phyloP scores from a whole-genome alignment of 2,888 invertebrate genomes.

The Drosophila vallismaia region DNA sequence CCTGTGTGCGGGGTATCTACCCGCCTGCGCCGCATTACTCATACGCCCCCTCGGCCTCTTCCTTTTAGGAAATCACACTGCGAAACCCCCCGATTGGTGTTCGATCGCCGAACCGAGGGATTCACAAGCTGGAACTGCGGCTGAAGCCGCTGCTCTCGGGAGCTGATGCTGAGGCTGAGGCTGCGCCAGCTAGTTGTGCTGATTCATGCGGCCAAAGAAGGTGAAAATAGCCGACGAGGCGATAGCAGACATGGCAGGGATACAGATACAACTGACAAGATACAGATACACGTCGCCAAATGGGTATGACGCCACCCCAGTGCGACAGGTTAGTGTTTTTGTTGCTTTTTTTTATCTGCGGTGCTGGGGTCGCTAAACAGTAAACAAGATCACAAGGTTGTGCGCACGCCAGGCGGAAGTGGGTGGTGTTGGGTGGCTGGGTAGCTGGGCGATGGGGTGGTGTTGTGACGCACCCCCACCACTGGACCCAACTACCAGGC shows the following conservation, averaged over 20 bases:
- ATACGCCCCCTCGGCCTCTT: conserved; percentile 65
- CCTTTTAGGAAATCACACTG: conserved; percentile 67
- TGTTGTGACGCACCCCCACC: conserved; percentile 21
- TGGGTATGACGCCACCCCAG: conserved; percentile 75
- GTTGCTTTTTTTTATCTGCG: conserved; percentile 26
- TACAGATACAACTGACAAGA: conserved; percentile 9
- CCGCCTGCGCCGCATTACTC: conserved; percentile 65
- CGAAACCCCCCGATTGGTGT: conserved; percentile 64
- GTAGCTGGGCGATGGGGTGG: conserved; percentile 3
- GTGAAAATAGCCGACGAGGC: conserved; percentile 67
- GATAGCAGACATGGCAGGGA: conserved; percentile 16
- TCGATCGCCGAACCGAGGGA: conserved; percentile 51
- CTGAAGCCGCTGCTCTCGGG: conserved; percentile 16
- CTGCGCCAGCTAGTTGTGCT: conserved; percentile 43
- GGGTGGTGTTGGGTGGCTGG: conserved; percentile 36
- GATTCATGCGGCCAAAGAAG: conserved; percentile 78
- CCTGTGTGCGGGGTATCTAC: conserved; percentile 52
- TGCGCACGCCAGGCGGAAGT: conserved; percentile 79
- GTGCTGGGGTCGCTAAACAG: conserved; percentile 74
- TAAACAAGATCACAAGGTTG: conserved; percentile 81
- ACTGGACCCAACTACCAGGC: conserved; percentile 43
- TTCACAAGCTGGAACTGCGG: conserved; percentile 51
- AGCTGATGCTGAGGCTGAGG: conserved; percentile 50
- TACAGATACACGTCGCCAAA: conserved; percentile 1
- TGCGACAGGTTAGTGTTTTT: conserved; percentile 61